Percentiles rank a stretch among this genome's conserved stretches.
phyloP scores from a whole-genome alignment of 2,113 vertebrate genomes.

The Circaetus gallicus region DNA sequence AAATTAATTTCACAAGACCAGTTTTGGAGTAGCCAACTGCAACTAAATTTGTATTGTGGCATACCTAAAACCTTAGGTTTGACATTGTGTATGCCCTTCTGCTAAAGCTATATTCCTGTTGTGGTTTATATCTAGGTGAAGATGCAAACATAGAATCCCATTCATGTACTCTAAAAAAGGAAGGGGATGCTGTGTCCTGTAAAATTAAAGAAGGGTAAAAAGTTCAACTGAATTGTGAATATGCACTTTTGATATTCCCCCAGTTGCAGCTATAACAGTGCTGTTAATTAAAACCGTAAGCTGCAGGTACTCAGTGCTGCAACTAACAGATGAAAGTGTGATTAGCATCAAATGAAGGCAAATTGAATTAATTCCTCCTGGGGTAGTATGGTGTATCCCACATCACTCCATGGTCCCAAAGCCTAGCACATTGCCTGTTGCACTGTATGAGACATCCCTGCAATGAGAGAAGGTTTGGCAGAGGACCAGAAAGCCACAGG shows the following conservation, averaged over 20 bases:
- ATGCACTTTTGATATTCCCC: slow-evolving; percentile 27
- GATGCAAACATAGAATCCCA: not conserved
- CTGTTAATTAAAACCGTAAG: slow-evolving; percentile 42
- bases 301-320: not conserved
- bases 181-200: not conserved
- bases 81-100: not conserved
- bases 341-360: slow-evolving; percentile 47
- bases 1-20: not conserved
- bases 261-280: not conserved
- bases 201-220: not conserved
- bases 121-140: not conserved
- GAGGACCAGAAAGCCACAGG: not conserved
- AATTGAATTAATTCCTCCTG: slow-evolving; percentile 48
- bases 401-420: not conserved
- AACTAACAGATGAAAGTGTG: slow-evolving; percentile 33
- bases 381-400: not conserved
- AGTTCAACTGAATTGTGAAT: not conserved
- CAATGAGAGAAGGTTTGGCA: not conserved
- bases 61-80: not conserved
- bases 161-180: not conserved
- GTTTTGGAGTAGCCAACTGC: not conserved
- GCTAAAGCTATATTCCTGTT: not conserved
- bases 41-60: not conserved
- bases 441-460: not conserved
- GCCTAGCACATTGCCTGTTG: not conserved